Evolutionary conservation across 2,113 vertebrate species (phyloP), one percentile per base, ranked within the genome.

Genomic region (Mesocricetus auratus): DNA sequence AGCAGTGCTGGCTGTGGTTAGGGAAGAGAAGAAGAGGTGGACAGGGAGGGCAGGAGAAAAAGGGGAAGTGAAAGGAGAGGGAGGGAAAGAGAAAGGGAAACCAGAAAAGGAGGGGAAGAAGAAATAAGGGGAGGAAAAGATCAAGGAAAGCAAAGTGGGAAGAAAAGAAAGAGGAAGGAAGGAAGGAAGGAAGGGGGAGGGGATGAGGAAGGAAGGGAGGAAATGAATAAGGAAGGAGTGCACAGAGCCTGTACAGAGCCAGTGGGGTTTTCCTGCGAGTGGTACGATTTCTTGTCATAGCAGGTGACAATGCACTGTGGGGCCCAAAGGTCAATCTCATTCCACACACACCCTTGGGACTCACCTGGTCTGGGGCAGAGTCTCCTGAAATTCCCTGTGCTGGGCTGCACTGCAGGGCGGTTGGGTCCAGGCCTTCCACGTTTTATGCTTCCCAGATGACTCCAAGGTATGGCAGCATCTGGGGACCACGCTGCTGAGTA

Each of bases 401-500:
- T 31, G 0, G 10, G 42, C 2, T 24, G 2, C 3, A 1, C 13
- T 3, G 1, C 50, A 73, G 16, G 0, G 22, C 29, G 8, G 87
- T 11, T 53, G 64, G 26, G 33, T 53, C 7, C 6, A n/a, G 16
- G 36, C 31, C 26, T 74, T 60, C 22, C 15, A 9, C 0, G 8
- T 8, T 82, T 42, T 29, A 62, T 29, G 26, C 56, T 83, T 68
- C n/a, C 79, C 42, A 64, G 22, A 17, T 47, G 60, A 90, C 31
- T 74, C 45, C 68, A 62, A 53, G 16, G 60, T 22, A 5, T 9
- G 26, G 47, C n/a, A 29, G 64, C 33, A 22, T 60, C 50, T 47
- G 78, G 88, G 42, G 50, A 68, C 15, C n/a, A 39, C 31, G 0
- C 47, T 15, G 2, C n/a, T 42, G 58, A 83, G 1, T n/a, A 39